phyloP scores from a whole-genome alignment of 2,888 invertebrate genomes.

The Agonum fuliginosum region DNA sequence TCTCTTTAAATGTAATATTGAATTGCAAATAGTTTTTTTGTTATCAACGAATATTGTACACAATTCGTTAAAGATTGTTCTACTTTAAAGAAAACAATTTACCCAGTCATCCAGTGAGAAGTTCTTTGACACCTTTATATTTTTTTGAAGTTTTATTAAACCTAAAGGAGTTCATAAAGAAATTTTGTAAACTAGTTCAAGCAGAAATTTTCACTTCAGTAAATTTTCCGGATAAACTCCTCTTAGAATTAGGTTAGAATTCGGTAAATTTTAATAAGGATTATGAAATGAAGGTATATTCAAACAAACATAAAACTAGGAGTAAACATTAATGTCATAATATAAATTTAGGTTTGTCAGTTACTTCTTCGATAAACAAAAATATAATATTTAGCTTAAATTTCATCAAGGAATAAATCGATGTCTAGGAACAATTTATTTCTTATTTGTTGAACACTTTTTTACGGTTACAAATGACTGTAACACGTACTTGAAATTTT shows the following conservation, averaged over 20 bases:
- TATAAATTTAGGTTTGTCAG: too few species aligned
- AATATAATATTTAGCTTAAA: too few species aligned
- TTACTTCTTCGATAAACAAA: too few species aligned
- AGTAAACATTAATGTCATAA: too few species aligned
- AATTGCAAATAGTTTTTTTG: too few species aligned
- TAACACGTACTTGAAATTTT: slow-evolving; percentile 2
- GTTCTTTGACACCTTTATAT: slow-evolving; percentile 11
- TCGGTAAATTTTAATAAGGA: too few species aligned
- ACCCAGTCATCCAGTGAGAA: not conserved
- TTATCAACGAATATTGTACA: not conserved
- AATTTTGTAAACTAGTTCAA: not conserved
- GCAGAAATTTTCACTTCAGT: slow-evolving; percentile 24
- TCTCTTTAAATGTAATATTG: too few species aligned
- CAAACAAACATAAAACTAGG: too few species aligned
- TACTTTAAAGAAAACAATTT: not conserved
- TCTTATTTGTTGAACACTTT: too few species aligned
- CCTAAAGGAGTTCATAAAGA: slow-evolving; percentile 13
- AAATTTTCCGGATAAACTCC: slow-evolving; percentile 8
- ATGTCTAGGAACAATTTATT: too few species aligned
- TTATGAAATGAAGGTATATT: too few species aligned
- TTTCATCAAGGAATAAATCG: too few species aligned
- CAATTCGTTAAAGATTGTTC: not conserved
- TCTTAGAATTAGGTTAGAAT: slow-evolving; percentile 30
- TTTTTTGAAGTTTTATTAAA: not conserved
- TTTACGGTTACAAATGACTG: not conserved